A percentile compares a stretch with the other conserved stretches of the same genome.
Conservation (phyloP, 2,888 invertebrate species). For the Eupithecia subfuscata region DNA sequence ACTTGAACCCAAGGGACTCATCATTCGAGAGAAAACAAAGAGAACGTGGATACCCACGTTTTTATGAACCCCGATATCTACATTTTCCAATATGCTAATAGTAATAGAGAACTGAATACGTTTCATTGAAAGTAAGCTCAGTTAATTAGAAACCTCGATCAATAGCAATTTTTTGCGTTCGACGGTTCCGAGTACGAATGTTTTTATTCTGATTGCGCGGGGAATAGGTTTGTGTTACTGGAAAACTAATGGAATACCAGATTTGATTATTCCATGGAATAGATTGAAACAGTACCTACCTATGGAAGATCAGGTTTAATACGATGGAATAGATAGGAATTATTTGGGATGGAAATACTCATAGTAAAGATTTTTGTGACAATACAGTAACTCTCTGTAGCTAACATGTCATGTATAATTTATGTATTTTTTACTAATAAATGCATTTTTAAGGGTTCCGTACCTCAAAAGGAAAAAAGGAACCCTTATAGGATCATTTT, state of each 20-base stretch:
- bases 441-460: too few relatives aligned
- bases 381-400: background rate
- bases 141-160: conserved; percentile 3
- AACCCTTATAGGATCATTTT: too few relatives aligned
- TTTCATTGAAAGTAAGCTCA: background rate
- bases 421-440: too few relatives aligned
- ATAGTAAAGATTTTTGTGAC: too few relatives aligned
- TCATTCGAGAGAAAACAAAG: background rate
- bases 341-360: background rate
- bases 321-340: background rate
- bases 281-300: background rate
- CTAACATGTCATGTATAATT: too few relatives aligned
- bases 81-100: conserved; percentile 2
- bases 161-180: conserved; percentile 10
- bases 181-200: background rate
- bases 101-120: background rate
- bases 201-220: conserved; percentile 10
- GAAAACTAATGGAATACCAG: conserved; percentile 4
- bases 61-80: background rate
- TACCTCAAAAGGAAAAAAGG: too few relatives aligned
- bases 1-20: background rate
- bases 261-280: conserved; percentile 3
- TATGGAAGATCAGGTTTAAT: background rate
- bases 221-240: conserved; percentile 8
- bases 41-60: background rate